Evolutionary conservation across 2,888 invertebrate species (phyloP).

Genomic region (Clitarchus hookeri): DNA sequence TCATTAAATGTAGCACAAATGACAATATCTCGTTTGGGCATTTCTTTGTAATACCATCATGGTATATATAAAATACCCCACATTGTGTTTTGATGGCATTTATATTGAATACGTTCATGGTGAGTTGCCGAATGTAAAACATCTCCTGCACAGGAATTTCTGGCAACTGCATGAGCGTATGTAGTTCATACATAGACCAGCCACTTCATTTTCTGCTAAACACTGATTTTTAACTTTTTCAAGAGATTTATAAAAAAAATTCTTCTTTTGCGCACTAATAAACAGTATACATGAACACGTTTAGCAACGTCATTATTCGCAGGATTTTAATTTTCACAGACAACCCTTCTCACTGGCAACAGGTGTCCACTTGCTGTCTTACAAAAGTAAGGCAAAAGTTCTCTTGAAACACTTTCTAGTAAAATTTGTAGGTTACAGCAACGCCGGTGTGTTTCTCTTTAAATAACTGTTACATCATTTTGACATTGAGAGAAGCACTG

Average conservation of each 20-base stretch:
- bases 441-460: too few species aligned
- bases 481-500: too few species aligned
- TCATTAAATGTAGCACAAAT: neutral
- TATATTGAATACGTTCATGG: neutral
- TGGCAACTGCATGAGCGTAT: neutral
- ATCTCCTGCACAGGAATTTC: too few species aligned
- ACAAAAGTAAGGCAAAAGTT: neutral
- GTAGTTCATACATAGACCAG: neutral
- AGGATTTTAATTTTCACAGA: neutral
- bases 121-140: neutral
- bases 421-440: too few species aligned
- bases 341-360: neutral
- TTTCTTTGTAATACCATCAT: neutral
- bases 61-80: neutral
- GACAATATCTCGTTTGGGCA: neutral
- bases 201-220: neutral
- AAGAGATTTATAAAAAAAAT: too few species aligned
- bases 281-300: neutral
- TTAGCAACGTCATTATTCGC: slow-evolving; percentile 18
- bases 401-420: too few species aligned
- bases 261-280: neutral
- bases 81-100: neutral
- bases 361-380: neutral
- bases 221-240: neutral
- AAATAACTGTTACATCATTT: too few species aligned